A percentile compares a stretch with the other conserved stretches of the same genome.
Evolutionary conservation across 2,797 vertebrate genomes (phyloP).

Genomic region (Enteromius anoplus): DNA sequence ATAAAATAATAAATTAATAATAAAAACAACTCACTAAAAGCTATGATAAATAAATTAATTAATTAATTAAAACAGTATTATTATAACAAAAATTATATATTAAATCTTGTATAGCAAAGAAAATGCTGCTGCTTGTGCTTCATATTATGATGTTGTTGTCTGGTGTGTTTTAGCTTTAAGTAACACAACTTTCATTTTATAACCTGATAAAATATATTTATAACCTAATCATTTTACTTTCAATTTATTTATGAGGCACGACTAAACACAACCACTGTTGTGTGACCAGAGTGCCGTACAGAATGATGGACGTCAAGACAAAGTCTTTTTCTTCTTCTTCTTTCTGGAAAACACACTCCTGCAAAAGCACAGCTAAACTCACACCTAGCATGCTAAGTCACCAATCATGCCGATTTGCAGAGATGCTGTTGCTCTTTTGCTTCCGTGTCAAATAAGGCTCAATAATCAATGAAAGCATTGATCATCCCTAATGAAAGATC

Average conservation of each 20-base stretch:
- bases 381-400: not conserved
- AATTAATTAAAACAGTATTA: not conserved
- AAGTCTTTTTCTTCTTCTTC: not conserved
- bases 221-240: not conserved
- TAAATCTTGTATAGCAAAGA: not conserved
- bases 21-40: not conserved
- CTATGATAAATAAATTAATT: not conserved
- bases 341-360: not conserved
- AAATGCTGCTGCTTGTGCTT: not conserved
- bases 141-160: not conserved
- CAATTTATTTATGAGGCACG: no score
- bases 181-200: not conserved
- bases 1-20: not conserved
- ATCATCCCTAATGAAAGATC: slow-evolving; percentile 76
- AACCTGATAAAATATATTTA: no score
- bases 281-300: no score
- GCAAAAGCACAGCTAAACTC: not conserved
- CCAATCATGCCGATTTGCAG: not conserved
- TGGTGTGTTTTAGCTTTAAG: not conserved
- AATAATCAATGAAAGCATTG: slow-evolving; percentile 76
- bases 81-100: no score
- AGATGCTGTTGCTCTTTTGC: slow-evolving; percentile 9
- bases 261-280: no score
- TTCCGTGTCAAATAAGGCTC: slow-evolving; percentile 42
- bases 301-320: no score